Base-by-base conservation (phyloP, 2,797 vertebrate species). In the Lagodon rhomboides region DNA sequence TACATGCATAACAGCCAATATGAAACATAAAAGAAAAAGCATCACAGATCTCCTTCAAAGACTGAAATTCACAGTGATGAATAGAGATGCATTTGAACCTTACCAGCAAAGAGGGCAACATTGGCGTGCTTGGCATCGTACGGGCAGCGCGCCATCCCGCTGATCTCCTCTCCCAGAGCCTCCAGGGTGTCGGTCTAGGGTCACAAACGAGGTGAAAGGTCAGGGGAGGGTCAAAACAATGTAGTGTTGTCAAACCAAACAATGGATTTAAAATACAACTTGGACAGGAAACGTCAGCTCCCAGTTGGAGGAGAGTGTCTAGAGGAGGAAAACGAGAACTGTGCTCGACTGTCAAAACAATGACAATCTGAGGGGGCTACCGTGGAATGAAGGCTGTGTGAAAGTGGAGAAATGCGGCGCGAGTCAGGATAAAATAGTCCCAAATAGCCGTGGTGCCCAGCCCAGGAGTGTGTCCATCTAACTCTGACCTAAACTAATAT, bases 101-200 rank as follows among this genome's bases (percentile, higher is more conserved):
- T 96, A 99, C 98, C 97, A 89, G 98, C 98, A 41, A 99, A 99
- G 78, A 99, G 95, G 0, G 98, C 98, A 8, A 99, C 95, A 0
- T 99, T 99, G 92, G 97, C 97, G 66, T 99, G 98, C 89, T 99
- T 99, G 94, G 98, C 96, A 77, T 99, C 98, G 4, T 99, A 99
- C 0, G 98, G 98, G 91, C 98, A 99, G 62, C 98, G 97, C 27
- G 98, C 98, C 98, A 99, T 99, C 84, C 98, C 98, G 54, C 98
- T 99, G 93, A 99, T 98, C 90, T 99, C 98, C 91, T 99, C 98
- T 84, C 97, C 97, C 53, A 95, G 90, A 70, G 96, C 95, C 77
- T 99, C 98, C 94, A 99, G 84, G 47, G 96, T 96, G 87, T 99
- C 98, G 94, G 96, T 95, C 98, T 99, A 79, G 80, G 81, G 86